Evolutionary conservation across 2,797 vertebrate species (phyloP).

Genomic region (Micropoecilia bifurca): DNA sequence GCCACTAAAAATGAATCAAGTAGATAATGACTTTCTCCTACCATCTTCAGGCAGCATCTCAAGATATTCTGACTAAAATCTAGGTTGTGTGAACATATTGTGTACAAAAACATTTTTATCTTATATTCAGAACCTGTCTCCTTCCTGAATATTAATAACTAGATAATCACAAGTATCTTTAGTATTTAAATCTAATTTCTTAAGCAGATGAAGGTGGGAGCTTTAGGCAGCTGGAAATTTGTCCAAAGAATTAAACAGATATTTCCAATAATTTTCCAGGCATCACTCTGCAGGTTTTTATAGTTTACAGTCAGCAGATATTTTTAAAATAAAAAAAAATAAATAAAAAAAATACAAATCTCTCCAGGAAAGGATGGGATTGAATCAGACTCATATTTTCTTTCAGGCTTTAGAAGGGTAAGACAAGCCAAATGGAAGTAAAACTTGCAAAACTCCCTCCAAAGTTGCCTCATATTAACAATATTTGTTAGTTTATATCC

Average conservation of each 20-base stretch:
- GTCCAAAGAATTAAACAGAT: no score
- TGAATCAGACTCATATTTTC: not conserved
- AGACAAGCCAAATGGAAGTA: not conserved
- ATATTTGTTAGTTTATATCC: constrained; percentile 8
- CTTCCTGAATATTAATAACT: not conserved
- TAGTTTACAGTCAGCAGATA: not conserved
- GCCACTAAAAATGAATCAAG: not conserved
- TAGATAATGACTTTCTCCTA: not conserved
- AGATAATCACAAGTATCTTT: no score
- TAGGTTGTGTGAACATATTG: not conserved
- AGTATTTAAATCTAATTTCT: no score
- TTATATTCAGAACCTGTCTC: not conserved
- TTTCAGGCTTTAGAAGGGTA: not conserved
- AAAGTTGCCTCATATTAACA: constrained; percentile 7
- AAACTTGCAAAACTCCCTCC: constrained; percentile 13
- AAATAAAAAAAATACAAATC: not conserved
- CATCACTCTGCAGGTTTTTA: not conserved
- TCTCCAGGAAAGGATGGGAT: not conserved
- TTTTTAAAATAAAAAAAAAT: not conserved
- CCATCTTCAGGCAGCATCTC: not conserved
- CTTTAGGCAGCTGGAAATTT: no score
- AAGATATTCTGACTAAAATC: not conserved
- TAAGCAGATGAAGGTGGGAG: no score
- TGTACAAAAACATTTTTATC: not conserved
- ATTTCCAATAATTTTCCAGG: no score